phyloP scores from a whole-genome alignment of 2,113 vertebrate genomes.

The Sturnus vulgaris region DNA sequence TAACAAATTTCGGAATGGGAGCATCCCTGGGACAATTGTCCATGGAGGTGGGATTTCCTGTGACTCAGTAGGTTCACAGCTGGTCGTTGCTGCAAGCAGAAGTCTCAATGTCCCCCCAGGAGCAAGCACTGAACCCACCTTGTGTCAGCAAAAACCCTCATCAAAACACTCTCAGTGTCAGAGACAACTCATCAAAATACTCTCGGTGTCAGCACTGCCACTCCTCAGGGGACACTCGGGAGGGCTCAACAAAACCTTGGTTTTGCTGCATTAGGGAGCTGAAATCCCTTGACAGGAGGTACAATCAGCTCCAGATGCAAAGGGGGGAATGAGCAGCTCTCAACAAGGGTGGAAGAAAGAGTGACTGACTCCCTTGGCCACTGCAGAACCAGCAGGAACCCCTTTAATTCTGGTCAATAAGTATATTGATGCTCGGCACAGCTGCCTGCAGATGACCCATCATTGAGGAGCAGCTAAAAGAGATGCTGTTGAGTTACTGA shows the following conservation, averaged over 20 bases:
- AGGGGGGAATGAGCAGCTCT: neutral
- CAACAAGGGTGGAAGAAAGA: neutral
- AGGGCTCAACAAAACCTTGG: neutral
- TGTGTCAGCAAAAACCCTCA: neutral
- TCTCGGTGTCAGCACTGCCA: neutral
- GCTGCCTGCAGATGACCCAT: neutral
- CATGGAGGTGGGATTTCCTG: neutral
- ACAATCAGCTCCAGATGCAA: neutral
- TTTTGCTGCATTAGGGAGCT: neutral
- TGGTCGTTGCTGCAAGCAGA: neutral
- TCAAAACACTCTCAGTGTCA: neutral
- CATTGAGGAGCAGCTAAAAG: neutral
- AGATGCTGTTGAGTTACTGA: neutral
- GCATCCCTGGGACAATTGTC: neutral
- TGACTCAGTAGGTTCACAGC: neutral
- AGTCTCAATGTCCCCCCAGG: neutral
- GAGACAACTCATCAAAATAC: neutral
- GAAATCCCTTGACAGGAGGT: neutral
- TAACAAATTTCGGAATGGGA: neutral
- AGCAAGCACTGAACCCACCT: neutral
- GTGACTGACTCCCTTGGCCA: neutral
- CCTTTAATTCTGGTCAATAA: neutral
- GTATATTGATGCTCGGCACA: neutral
- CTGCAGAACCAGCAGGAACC: fast-evolving
- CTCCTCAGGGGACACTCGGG: neutral